Conservation (phyloP, 2,113 vertebrate species). For the Anseranas semipalmata region DNA sequence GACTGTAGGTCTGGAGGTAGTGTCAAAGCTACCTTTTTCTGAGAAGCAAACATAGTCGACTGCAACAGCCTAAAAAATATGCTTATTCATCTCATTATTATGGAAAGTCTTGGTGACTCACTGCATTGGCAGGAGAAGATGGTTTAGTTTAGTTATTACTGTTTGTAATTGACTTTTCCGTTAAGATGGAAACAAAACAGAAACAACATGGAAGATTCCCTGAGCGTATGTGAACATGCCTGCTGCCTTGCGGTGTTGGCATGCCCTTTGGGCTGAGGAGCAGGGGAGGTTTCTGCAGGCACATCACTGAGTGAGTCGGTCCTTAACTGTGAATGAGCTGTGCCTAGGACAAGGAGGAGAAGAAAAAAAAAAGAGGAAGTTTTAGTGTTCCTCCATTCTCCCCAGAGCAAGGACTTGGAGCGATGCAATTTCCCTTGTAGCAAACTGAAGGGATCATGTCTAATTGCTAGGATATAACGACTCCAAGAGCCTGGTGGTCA, state of each 20-base stretch:
- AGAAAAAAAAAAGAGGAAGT: neutral
- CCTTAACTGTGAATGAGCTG: neutral
- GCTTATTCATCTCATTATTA: conserved; percentile 21
- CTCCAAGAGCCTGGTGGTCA: neutral
- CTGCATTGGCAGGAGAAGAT: neutral
- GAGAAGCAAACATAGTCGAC: neutral
- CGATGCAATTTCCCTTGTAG: neutral
- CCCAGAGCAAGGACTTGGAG: neutral
- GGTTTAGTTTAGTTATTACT: conserved; percentile 6
- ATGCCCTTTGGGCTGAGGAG: neutral
- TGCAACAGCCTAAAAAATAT: conserved; percentile 7
- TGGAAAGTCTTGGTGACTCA: conserved; percentile 55
- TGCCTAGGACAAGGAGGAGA: neutral
- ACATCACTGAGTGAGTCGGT: neutral
- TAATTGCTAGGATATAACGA: neutral
- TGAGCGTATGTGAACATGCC: neutral
- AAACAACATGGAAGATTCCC: neutral
- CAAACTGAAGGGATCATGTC: conserved; percentile 7
- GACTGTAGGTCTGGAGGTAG: neutral
- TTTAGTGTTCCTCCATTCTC: neutral
- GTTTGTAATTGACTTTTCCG: conserved; percentile 27
- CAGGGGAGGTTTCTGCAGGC: neutral
- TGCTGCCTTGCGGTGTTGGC: neutral
- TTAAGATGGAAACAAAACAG: conserved; percentile 61
- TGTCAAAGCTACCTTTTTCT: conserved; percentile 3